A percentile compares a stretch with the other conserved stretches of the same genome.
phyloP scores from a whole-genome alignment of 64 coral and sea anemone genomes.

The Stichodactyla mertensii region DNA sequence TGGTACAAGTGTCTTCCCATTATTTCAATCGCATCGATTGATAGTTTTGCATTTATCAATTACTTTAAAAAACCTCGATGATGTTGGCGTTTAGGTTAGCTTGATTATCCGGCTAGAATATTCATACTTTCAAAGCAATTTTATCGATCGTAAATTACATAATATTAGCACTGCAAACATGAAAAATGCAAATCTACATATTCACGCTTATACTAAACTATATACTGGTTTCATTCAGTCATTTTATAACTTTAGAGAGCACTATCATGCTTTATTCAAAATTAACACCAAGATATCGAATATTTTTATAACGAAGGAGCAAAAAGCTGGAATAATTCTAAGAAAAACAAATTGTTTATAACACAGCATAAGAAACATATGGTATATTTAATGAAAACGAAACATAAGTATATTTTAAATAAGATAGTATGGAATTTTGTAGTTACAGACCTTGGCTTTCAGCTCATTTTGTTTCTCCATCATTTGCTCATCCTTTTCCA shows the following conservation, averaged over 20 bases:
- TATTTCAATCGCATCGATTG: not conserved
- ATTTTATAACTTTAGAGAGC: no score
- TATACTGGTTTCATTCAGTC: no score
- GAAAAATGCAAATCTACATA: not conserved
- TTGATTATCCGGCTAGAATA: not conserved
- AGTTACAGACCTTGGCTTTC: not conserved
- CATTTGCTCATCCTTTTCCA: not conserved
- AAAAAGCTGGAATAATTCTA: no score
- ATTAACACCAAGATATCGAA: no score
- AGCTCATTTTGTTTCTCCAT: not conserved
- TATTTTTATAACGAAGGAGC: no score
- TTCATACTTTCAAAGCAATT: not conserved
- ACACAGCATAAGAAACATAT: no score
- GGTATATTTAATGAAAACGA: no score
- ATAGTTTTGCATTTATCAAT: not conserved
- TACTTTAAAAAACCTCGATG: not conserved
- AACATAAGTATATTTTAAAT: not conserved
- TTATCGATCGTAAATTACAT: not conserved
- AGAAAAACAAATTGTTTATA: no score
- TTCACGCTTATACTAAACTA: not conserved
- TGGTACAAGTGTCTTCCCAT: not conserved
- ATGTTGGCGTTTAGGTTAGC: not conserved
- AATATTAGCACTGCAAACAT: no score
- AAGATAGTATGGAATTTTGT: not conserved
- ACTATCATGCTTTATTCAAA: no score